phyloP scores from a whole-genome alignment of 2,797 vertebrate genomes.

The Chelon labrosus region DNA sequence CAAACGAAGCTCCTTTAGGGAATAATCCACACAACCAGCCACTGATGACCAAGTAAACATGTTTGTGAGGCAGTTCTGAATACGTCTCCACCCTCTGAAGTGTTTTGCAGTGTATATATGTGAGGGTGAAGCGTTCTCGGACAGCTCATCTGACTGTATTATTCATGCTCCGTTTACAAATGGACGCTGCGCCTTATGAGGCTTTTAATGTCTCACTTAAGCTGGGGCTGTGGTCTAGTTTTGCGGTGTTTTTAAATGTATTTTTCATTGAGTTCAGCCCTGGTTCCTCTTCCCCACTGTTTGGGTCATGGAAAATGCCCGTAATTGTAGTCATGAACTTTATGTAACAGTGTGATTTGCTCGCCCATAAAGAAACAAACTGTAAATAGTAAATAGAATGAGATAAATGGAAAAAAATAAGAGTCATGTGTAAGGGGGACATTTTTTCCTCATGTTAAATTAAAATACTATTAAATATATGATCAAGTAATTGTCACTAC shows the following conservation, averaged over 20 bases:
- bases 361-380: not conserved
- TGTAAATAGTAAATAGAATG: not conserved
- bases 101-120: not conserved
- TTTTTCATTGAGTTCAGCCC: not conserved
- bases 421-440: no score
- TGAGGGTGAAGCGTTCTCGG: not conserved
- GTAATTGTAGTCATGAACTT: not conserved
- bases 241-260: not conserved
- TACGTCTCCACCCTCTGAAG: not conserved
- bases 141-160: not conserved
- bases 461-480: no score
- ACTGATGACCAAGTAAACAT: not conserved
- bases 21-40: not conserved
- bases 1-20: not conserved
- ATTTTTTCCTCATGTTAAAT: not conserved
- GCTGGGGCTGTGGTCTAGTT: not conserved
- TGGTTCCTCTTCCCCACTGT: not conserved
- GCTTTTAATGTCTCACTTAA: not conserved
- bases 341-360: no score
- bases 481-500: not conserved
- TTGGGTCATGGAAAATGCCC: not conserved
- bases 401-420: not conserved
- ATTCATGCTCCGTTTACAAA: not conserved
- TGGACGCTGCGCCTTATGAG: not conserved
- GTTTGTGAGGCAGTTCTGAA: not conserved